Conservation (phyloP, 2,797 vertebrate species). For the Leptatherina wallacei region DNA sequence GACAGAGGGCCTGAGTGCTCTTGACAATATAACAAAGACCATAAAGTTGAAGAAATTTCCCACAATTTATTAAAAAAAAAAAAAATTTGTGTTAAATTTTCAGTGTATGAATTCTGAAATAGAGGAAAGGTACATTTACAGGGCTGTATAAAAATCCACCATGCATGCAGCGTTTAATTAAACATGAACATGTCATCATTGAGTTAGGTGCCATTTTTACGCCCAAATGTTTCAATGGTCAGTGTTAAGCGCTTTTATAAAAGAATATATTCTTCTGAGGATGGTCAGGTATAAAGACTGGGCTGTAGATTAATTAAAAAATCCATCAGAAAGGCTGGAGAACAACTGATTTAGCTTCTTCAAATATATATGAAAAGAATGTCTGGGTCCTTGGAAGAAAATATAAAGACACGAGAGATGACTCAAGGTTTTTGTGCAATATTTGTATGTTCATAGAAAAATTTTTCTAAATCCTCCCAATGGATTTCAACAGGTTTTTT, state of each 20-base stretch:
- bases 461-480: neutral
- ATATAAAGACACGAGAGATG: neutral
- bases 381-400: neutral
- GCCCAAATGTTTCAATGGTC: neutral
- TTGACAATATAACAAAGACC: conserved; percentile 50
- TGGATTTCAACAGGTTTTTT: neutral
- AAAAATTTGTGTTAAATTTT: conserved; percentile 22
- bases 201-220: neutral
- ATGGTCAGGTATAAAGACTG: neutral
- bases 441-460: no score
- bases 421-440: neutral
- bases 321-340: neutral
- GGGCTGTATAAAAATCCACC: neutral
- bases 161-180: neutral
- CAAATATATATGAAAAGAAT: neutral
- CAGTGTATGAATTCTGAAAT: conserved; percentile 2
- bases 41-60: conserved; percentile 19
- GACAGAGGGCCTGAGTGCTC: conserved; percentile 48
- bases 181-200: neutral
- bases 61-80: neutral
- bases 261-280: neutral
- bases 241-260: neutral
- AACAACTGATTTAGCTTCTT: neutral
- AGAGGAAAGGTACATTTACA: neutral
- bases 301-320: neutral